Percentiles rank a stretch among this genome's conserved stretches.
These are phyloP conservation scores for Ovis canadensis DNA, from an alignment of 2,113 vertebrate genomes.

Conservation along the genomic window DNA sequence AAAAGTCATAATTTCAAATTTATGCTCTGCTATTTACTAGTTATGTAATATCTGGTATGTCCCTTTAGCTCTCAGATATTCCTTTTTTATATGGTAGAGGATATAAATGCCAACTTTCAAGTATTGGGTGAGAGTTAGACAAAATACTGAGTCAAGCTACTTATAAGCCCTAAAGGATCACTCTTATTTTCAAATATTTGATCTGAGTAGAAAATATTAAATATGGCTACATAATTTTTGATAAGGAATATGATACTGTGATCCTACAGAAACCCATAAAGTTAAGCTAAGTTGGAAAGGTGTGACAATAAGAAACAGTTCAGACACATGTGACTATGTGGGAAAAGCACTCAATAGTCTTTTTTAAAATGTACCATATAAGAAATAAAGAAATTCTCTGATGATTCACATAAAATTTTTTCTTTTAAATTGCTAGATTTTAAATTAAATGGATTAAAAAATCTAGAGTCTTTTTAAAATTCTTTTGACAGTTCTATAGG, in stretches of 20 bases:
- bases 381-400: background rate
- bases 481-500: background rate
- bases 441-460: background rate
- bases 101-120: background rate
- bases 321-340: rapidly evolving
- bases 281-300: background rate
- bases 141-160: background rate
- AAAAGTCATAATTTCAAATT: background rate
- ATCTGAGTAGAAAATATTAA: background rate
- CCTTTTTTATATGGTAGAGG: background rate
- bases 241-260: background rate
- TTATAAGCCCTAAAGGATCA: background rate
- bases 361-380: background rate
- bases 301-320: background rate
- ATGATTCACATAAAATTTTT: background rate
- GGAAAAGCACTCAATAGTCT: background rate
- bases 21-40: background rate
- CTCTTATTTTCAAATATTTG: background rate
- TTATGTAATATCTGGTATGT: background rate
- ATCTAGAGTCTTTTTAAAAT: background rate
- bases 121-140: background rate
- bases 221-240: background rate
- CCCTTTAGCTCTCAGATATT: background rate
- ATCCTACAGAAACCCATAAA: background rate
- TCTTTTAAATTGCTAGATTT: background rate